Base-by-base conservation (phyloP, 92 coral and sea anemone genomes). In the Porites cylindrica region DNA sequence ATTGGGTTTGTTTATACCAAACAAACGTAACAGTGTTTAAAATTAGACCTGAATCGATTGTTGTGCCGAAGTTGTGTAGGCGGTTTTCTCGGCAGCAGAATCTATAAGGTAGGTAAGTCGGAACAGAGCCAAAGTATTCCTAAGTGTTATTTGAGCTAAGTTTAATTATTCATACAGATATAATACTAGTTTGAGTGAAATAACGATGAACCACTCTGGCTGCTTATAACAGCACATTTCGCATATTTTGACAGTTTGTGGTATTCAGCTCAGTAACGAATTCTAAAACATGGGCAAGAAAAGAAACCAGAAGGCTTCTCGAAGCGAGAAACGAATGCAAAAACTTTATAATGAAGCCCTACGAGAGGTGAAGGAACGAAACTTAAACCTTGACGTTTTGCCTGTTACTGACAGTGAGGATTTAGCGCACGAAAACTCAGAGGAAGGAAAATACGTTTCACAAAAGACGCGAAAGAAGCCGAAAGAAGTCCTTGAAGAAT, bases 291-390 rank as follows among this genome's bases (percentile, higher is more conserved):
- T 89, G 95, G 86, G 90, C 21, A 81, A 81, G 64, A 92, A 85
- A 50, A 69, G 72, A 4, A 58, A 74, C 14, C 63, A 78, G 29
- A 90, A 90, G 66, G 81, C 76, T 51, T 84, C 82, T 76, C 83
- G 87, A 58, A 92, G 95, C 82, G 95, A 92, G 23, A 92, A 69
- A 47, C 88, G 82, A 50, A 89, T 92, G 64, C 81, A 92, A 43
- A 62, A 80, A 23, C 79, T 92, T 23, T 92, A 92, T 69, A 59
- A 50, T 24, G 86, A 92, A 38, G 88, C 95, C 17, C 53, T 92
- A 23, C 72, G 84, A 56, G 85, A 81, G 12, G 95, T 77, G 0
- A 89, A 89, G 63, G 87, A 92, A 70, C 84, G 92, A 47, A 80
- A 78, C 23, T 23, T 85, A 6, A 72, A 75, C 60, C 62, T 70